These are phyloP conservation scores for Tanypteryx hageni DNA, from an alignment of 2,888 invertebrate species.

Conservation along the genomic window DNA sequence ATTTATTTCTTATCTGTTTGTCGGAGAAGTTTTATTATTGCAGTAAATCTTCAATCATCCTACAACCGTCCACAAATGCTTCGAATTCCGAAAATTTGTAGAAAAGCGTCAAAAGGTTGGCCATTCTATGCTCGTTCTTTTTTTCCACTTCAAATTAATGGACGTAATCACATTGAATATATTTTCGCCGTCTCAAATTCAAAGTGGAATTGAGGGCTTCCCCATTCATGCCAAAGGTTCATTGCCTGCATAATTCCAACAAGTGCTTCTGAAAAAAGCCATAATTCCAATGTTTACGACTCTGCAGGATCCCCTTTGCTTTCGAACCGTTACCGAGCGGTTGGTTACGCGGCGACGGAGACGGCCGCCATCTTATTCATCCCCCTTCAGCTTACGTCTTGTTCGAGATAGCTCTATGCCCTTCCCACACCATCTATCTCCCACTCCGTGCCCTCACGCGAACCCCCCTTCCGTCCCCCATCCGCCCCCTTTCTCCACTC, in stretches of 20 bases:
- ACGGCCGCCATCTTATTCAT: neutral
- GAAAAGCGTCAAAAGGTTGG: neutral
- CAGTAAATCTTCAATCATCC: neutral
- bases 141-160: neutral
- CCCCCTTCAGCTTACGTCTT: conserved; percentile 31
- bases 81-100: neutral
- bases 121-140: neutral
- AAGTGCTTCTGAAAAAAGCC: conserved; percentile 2
- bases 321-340: neutral
- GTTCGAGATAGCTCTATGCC: conserved; percentile 6
- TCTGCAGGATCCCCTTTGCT: neutral
- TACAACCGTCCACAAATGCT: neutral
- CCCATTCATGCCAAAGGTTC: neutral
- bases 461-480: neutral
- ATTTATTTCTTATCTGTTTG: too few species aligned
- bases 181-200: neutral
- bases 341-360: neutral
- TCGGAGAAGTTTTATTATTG: neutral
- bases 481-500: neutral
- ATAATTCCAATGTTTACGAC: neutral
- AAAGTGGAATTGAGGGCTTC: neutral
- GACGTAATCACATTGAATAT: neutral
- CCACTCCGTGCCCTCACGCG: neutral
- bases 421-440: neutral
- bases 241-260: conserved; percentile 7